Evolutionary conservation across 2,888 invertebrate species (phyloP), one percentile per base, ranked within the genome.

Genomic region (Galerucella pusilla): DNA sequence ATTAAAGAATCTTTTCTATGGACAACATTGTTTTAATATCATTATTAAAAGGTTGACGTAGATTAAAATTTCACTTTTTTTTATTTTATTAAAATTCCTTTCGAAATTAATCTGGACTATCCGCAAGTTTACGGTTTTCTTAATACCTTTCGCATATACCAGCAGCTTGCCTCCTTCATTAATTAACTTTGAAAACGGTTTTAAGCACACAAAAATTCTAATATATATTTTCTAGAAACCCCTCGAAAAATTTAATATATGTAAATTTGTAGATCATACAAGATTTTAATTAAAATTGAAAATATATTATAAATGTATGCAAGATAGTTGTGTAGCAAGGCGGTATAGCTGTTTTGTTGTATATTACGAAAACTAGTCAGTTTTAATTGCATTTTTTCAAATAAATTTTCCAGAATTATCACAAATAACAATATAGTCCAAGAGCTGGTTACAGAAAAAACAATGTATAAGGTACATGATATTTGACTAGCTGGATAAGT

Each of bases 201-300:
- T 35, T 7, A 35, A 61, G 61, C 61, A 61, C 61, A 35, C 35
- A 61, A 61, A 61, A 28, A 61, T 61, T 61, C 61, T 35, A 35
- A 61, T 61, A 61, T 61, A 61, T n/a, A 61, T 61, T 61, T 35
- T 35, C 35, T 61, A 35, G 63, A 35, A 63, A 63, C 63, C 63
- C 63, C 63, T 63, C 16, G 42, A 63, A 63, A 63, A 63, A 63
- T 63, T 63, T 42, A 63, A 63, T 63, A 63, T 63, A n/a, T n/a
- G 14, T n/a, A 63, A n/a, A n/a, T 42, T 63, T 63, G 35, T 63
- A 54, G 54, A 54, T 54, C 54, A 54, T 54, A 16, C 28, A 12
- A 28, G 61, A 61, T 61, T 61, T 54, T 61, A 61, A 61, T 61
- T 61, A 61, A 61, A 61, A 11, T 16, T 28, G 35, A 61, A 9